Base-by-base conservation (phyloP, 2,113 vertebrate genomes). In the Euleptes europaea region DNA sequence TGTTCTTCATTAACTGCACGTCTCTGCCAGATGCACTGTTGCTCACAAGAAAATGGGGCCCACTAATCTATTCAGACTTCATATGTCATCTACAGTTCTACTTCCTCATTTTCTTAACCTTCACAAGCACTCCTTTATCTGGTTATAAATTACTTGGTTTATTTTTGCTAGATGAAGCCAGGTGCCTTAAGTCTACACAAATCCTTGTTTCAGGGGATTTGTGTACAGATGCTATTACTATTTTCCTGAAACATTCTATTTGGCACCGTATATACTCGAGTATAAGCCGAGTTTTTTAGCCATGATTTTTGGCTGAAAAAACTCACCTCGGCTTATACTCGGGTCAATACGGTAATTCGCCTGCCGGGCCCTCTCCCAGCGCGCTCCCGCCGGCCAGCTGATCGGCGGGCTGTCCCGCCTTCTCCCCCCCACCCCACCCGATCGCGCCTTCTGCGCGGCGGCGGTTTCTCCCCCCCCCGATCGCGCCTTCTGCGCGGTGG, bases 1-100 rank as follows among this genome's bases (percentile, higher is more conserved):
- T 4, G 72, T 77, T 92, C 63, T 90, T 92, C 84, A 90, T 78
- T 85, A 94, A 92, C 82, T 81, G 79, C 5, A 85, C 80, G 76
- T 44, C 82, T 11, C 74, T 60, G 28, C 23, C 57, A 49, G 69
- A 19, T 21, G 23, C 14, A 72, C 84, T 40, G 66, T 31, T 78
- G 31, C 17, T 87, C 49, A 88, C 51, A 85, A 47, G 82, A 83
- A 85, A 86, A 49, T 49, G 86, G 76, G 88, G 73, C 72, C 66
- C 1, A 2, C 19, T 49, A 63, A 63, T 60, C 70, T 47, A 14
- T 71, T 82, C 15, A 87, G 38, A 83, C 77, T 80, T 86, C 82
- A 78, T 85, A 72, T 77, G 70, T 0, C 4, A 67, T 81, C 74
- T 78, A 74, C 60, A 26, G 19, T 81, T 47, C 42, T 5, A n/a